Conservation (phyloP, 2,888 invertebrate genomes). For the Amaurobius ferox region DNA sequence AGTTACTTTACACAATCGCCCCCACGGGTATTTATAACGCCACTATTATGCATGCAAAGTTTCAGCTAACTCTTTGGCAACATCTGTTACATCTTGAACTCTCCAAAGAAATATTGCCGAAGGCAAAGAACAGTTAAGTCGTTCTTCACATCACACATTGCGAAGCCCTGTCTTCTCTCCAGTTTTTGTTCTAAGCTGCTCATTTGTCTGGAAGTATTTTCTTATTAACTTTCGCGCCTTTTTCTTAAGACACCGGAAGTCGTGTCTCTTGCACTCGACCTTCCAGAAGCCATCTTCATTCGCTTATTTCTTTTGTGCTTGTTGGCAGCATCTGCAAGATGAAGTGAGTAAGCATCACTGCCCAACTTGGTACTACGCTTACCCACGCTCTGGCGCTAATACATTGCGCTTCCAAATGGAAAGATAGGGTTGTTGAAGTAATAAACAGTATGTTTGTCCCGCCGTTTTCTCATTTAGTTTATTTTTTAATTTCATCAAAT, state of each 20-base stretch:
- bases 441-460: too few species aligned
- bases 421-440: too few species aligned
- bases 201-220: conserved; percentile 31
- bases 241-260: conserved; percentile 27
- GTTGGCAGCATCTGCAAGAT: conserved; percentile 8
- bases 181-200: conserved; percentile 35
- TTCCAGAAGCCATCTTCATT: conserved; percentile 12
- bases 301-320: conserved; percentile 21
- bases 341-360: conserved; percentile 27
- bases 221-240: conserved; percentile 16
- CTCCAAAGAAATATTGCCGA: background rate
- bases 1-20: background rate
- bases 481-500: too few species aligned
- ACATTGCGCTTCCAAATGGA: too few species aligned
- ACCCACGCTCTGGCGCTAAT: conserved; percentile 27
- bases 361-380: background rate
- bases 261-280: conserved; percentile 12
- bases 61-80: background rate
- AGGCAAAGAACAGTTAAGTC: background rate
- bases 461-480: too few species aligned
- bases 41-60: background rate
- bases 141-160: background rate
- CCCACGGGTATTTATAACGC: background rate
- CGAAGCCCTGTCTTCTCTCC: background rate
- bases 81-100: background rate